A percentile compares a stretch with the other conserved stretches of the same genome.
Evolutionary conservation across 2,113 vertebrate genomes (phyloP).

Genomic region (Genyomyrus donnyi): DNA sequence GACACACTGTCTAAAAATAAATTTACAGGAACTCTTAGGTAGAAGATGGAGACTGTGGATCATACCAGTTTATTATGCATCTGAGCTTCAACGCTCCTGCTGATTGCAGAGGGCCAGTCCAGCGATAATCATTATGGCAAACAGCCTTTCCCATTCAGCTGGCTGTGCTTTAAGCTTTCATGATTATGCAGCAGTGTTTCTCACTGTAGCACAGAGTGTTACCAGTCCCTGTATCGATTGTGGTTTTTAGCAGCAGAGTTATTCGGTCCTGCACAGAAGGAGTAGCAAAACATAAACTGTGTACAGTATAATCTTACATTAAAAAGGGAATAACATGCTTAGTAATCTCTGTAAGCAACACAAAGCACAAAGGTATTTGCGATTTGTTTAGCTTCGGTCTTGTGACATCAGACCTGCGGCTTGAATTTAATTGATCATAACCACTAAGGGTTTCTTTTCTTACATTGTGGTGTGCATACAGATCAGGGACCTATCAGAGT

Average conservation of each 20-base stretch:
- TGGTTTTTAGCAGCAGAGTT: not conserved
- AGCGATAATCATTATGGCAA: not conserved
- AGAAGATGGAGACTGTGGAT: not conserved
- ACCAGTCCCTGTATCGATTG: not conserved
- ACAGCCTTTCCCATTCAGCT: not conserved
- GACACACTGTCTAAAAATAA: not conserved
- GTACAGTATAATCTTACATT: not conserved
- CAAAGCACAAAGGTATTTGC: not conserved
- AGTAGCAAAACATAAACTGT: slow-evolving; percentile 43
- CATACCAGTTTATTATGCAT: not conserved
- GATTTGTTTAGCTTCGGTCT: not conserved
- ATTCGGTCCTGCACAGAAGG: slow-evolving; percentile 54
- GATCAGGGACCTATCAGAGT: not conserved
- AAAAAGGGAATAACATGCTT: not conserved
- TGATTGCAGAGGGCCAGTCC: not conserved
- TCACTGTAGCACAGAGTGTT: not conserved
- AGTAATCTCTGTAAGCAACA: not conserved
- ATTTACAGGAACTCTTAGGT: not conserved
- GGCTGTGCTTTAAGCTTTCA: not conserved
- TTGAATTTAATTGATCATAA: not conserved
- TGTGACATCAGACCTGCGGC: not conserved
- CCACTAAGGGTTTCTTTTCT: not conserved
- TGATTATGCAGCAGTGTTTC: not conserved
- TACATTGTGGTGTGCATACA: not conserved
- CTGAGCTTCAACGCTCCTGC: not conserved